Conservation (phyloP, 2,888 invertebrate genomes). For the Andrena praecox region DNA sequence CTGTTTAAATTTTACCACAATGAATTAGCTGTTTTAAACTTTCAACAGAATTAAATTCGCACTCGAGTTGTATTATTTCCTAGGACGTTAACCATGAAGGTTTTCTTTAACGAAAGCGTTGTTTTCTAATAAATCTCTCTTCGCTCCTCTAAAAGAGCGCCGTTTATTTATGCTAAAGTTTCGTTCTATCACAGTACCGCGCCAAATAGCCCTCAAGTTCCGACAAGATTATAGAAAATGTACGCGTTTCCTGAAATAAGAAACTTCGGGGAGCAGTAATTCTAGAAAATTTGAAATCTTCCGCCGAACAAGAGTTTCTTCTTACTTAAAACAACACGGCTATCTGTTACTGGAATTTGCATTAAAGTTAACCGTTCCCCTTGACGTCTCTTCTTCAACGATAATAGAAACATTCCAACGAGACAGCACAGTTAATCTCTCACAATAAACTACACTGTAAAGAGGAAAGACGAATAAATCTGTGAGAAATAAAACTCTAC, state of each 20-base stretch:
- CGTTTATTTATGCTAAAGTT: background rate
- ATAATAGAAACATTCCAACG: slow-evolving; percentile 8
- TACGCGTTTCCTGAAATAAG: background rate
- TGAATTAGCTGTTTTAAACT: background rate
- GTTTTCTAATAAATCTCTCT: background rate
- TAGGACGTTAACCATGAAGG: background rate
- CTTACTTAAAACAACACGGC: slow-evolving; percentile 2
- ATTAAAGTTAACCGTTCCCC: slow-evolving; percentile 19
- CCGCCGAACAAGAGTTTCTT: background rate
- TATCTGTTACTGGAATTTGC: slow-evolving; percentile 7
- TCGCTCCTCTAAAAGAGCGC: background rate
- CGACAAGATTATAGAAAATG: background rate
- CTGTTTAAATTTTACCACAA: background rate
- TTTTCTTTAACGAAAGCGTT: background rate
- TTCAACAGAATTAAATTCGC: background rate
- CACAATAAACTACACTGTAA: background rate
- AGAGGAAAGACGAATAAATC: background rate
- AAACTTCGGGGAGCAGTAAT: background rate
- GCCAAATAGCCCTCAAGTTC: background rate
- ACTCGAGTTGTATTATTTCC: background rate
- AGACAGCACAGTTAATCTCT: background rate
- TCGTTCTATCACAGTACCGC: background rate
- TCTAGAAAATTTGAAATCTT: slow-evolving; percentile 9
- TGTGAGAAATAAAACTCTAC: slow-evolving; percentile 4
- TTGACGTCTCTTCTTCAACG: background rate